Base-by-base conservation (phyloP, 2,888 invertebrate species). In the Cephus spinipes region DNA sequence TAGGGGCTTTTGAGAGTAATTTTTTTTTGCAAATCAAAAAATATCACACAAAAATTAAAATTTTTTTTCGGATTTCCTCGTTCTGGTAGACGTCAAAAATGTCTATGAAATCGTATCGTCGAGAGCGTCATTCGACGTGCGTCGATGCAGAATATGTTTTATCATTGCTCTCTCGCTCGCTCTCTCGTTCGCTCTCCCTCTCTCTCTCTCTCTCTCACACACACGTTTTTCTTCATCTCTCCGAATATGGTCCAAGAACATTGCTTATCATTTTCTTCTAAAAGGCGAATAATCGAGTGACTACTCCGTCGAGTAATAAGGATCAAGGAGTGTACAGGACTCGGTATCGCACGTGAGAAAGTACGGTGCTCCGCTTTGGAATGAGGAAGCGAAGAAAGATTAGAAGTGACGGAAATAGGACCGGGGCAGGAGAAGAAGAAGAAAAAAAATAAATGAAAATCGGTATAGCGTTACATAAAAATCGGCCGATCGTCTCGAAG, bases 211-310 rank as follows among this genome's bases (percentile, higher is more conserved):
- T 69, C 30, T 69, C 3, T 69, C 69, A 30, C 69, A 35, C 12
- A 12, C 35, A 3, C 35, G 35, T 12, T 12, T 35, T 35, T 33
- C n/a, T 30, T 55, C 69, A 36, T 76, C 71, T 33, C 71, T 23
- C 33, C 12, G 33, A 71, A 71, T 71, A 69, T 83, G 83, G 81
- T 83, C 83, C 82, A 79, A 84, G 77, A 82, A 81, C 81, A 80
- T 82, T 83, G 80, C 81, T 84, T 83, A 81, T 81, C 77, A 81
- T 81, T 85, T 82, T 71, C 79, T 79, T 73, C 68, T 31, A 31
- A 31, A 31, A 31, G 31, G 36, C 75, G 73, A 76, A 76, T 73
- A 36, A 36, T 33, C 33, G 33, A 33, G 33, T 33, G 33, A 33
- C 33, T 76, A 69, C 74, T 55, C 73, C 34, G 71, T 69, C 76